Conservation (phyloP, 2,113 vertebrate genomes). For the Dromas ardeola region DNA sequence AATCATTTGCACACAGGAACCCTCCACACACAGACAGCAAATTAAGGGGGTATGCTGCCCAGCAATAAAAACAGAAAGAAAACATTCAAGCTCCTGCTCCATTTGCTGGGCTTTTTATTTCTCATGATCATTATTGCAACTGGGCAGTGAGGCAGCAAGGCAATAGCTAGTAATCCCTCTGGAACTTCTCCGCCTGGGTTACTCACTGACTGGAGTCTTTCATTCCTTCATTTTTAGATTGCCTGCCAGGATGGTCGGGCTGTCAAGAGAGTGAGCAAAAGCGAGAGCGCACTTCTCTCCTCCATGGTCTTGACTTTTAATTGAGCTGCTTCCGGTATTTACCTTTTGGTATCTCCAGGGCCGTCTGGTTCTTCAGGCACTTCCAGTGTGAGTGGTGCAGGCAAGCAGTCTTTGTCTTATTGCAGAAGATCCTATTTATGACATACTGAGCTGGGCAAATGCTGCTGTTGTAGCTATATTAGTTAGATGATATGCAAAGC, state of each 20-base stretch:
- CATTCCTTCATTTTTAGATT: background rate
- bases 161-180: background rate
- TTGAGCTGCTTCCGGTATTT: background rate
- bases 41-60: background rate
- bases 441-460: background rate
- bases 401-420: background rate
- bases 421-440: background rate
- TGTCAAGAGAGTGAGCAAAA: background rate
- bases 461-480: background rate
- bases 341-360: background rate
- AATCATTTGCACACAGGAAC: background rate
- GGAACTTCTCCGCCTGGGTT: background rate
- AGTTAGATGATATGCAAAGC: background rate
- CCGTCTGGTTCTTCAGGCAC: background rate
- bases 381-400: background rate
- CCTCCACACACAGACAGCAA: background rate
- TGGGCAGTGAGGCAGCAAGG: background rate
- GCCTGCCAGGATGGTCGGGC: background rate
- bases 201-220: background rate
- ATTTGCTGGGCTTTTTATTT: background rate
- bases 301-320: background rate
- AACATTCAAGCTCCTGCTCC: background rate
- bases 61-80: background rate
- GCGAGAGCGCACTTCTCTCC: background rate
- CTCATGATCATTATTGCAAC: background rate